Evolutionary conservation across 2,888 invertebrate genomes (phyloP).

Genomic region (Ypsolopha scabrella): DNA sequence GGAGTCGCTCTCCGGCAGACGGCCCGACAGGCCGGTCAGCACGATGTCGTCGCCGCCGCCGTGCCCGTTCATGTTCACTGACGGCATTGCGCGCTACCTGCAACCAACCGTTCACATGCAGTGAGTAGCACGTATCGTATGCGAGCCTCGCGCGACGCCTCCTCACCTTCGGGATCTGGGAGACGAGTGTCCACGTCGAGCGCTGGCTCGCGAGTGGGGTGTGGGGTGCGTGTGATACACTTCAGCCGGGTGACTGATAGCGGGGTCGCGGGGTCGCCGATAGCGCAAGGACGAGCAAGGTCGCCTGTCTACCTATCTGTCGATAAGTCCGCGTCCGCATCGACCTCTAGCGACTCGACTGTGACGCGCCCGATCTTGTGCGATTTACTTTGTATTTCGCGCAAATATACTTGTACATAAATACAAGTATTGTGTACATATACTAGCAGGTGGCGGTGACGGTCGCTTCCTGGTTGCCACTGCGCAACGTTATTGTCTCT

Average conservation of each 20-base stretch:
- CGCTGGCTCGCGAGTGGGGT: constrained; percentile 7
- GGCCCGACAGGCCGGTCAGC: constrained; percentile 86
- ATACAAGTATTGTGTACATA: too few relatives aligned
- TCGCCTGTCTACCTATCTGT: constrained; percentile 25
- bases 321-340: constrained; percentile 6
- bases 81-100: constrained; percentile 44
- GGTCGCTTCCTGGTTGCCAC: too few relatives aligned
- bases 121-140: constrained; percentile 6
- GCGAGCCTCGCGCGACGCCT: constrained; percentile 4
- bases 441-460: too few relatives aligned
- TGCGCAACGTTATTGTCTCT: too few relatives aligned
- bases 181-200: constrained; percentile 4
- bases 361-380: background rate
- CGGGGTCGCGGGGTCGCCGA: constrained; percentile 29
- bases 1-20: constrained; percentile 91
- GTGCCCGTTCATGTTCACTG: constrained; percentile 40
- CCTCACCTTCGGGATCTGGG: background rate
- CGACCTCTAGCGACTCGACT: constrained; percentile 1
- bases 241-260: background rate
- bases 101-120: constrained; percentile 20
- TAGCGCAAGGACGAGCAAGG: constrained; percentile 54
- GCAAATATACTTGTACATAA: too few relatives aligned
- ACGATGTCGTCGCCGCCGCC: constrained; percentile 76
- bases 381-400: background rate
- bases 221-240: constrained; percentile 12